phyloP scores from a whole-genome alignment of 2,113 vertebrate species.

The Clarias batrachus region DNA sequence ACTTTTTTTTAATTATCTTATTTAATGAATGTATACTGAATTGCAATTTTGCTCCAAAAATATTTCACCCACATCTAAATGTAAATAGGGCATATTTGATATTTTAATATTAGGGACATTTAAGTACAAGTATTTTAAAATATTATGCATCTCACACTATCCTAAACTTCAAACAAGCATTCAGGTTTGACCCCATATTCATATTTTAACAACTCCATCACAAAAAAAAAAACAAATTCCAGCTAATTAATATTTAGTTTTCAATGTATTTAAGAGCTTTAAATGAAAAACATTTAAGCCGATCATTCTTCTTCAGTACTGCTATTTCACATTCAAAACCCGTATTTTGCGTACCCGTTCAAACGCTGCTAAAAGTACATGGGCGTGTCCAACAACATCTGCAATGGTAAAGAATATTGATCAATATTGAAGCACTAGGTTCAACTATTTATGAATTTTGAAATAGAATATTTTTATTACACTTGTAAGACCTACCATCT shows the following conservation, averaged over 20 bases:
- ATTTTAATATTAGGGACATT: not conserved
- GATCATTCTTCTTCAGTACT: not conserved
- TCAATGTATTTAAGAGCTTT: not conserved
- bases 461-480: not conserved
- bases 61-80: not conserved
- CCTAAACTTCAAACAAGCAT: not conserved
- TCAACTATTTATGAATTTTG: not conserved
- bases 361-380: constrained; percentile 94
- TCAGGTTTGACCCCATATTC: not conserved
- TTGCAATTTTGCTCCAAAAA: not conserved
- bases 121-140: no score
- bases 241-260: not conserved
- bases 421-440: constrained; percentile 20
- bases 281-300: not conserved
- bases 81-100: not conserved
- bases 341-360: constrained; percentile 82
- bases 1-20: not conserved
- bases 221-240: not conserved
- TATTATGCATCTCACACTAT: not conserved
- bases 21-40: not conserved
- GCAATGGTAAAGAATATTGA: constrained; percentile 52
- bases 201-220: not conserved
- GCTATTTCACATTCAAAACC: not conserved
- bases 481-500: constrained; percentile 77
- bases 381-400: constrained; percentile 92